Base-by-base conservation (phyloP, 2,888 invertebrate species). In the Caenorhabditis uteleia region DNA sequence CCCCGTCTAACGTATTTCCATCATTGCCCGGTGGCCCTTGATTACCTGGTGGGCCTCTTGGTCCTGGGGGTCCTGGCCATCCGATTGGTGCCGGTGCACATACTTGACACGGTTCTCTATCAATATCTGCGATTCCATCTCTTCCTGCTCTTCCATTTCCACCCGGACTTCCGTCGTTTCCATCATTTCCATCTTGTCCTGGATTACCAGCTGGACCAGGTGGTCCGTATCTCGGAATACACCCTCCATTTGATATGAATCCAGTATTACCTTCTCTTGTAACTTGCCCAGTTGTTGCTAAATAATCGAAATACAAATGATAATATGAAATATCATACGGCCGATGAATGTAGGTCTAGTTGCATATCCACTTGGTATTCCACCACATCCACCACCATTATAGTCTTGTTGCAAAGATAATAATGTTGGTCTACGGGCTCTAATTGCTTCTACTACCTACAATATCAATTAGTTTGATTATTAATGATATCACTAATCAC, bases 71-170 rank as follows among this genome's bases (percentile, higher is more conserved):
- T n/a, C 67, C 67, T 26, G 60, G 60, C 36, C 42, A 47, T 33
- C 67, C 67, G 10, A 16, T 53, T 29, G 21, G 61, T 4, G 60
- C 53, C 20, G 67, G 67, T 26, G 56, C 51, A 44, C 67, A 67
- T 3, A 65, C 54, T 39, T 65, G 64, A 23, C 64, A 65, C 26
- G 64, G 64, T 39, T 65, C 64, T 8, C 64, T 21, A 33, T 65
- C 64, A 36, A 55, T 45, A 23, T 65, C 64, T 3, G 64, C 64
- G 10, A 65, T 54, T 34, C 64, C 64, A 33, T 65, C 64, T 26
- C 48, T 23, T 20, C 64, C 64, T 18, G 45, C 31, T 23, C 25
- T 6, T 25, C 67, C 67, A 31, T 59, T 47, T 7, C 20, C 7
- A 40, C 67, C 67, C 3, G 67, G 36, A 14, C 45, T 21, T 31